Evolutionary conservation across 64 coral and sea anemone genomes (phyloP).

Genomic region (Porites lutea): DNA sequence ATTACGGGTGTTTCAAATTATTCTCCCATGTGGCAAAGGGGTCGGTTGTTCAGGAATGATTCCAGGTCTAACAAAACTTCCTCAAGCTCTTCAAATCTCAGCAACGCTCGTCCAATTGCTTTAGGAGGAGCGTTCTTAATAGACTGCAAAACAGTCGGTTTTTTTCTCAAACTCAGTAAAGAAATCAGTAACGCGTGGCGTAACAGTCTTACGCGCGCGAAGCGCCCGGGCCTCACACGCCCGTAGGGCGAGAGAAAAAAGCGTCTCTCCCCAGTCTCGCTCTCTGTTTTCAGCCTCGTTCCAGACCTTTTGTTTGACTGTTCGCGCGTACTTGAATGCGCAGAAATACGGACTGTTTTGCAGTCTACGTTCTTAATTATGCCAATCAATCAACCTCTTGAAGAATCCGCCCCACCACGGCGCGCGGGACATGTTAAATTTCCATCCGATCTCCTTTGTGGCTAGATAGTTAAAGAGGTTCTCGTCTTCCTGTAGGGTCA

Average conservation of each 20-base stretch:
- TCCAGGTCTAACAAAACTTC: slow-evolving; percentile 56
- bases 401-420: slow-evolving; percentile 65
- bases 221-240: too few species aligned
- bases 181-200: too few species aligned
- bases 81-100: slow-evolving; percentile 54
- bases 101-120: slow-evolving; percentile 18
- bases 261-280: too few species aligned
- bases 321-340: too few species aligned
- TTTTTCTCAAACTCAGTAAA: too few species aligned
- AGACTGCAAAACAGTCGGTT: too few species aligned
- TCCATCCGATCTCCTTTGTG: slow-evolving; percentile 26
- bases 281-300: too few species aligned
- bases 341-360: too few species aligned
- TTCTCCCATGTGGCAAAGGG: slow-evolving; percentile 32
- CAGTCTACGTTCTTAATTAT: too few species aligned
- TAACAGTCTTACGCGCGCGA: too few species aligned
- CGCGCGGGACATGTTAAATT: slow-evolving; percentile 45
- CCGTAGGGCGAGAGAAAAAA: too few species aligned
- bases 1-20: background rate
- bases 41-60: slow-evolving; percentile 57
- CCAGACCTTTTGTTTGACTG: too few species aligned
- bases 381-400: slow-evolving; percentile 50
- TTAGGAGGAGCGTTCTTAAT: slow-evolving; percentile 50
- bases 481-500: slow-evolving; percentile 8
- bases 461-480: slow-evolving; percentile 3